Percentiles rank a stretch among this genome's conserved stretches.
phyloP scores from a whole-genome alignment of 2,113 vertebrate species.

The Tapirus terrestris region DNA sequence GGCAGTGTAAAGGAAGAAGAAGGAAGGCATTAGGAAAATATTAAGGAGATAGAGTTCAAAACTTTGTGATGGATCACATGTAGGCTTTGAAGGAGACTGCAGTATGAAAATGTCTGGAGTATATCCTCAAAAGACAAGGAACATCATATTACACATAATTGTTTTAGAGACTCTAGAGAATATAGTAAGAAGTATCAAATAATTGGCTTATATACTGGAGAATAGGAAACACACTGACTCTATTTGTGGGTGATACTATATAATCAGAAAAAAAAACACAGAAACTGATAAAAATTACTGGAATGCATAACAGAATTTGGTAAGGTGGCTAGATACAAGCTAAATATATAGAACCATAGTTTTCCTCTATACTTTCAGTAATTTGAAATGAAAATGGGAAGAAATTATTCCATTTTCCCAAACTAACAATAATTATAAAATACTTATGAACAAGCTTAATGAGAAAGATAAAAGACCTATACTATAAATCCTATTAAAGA shows the following conservation, averaged over 20 bases:
- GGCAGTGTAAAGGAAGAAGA: not conserved
- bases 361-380: not conserved
- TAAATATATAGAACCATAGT: slow-evolving; percentile 52
- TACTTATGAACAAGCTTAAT: not conserved
- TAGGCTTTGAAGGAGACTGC: not conserved
- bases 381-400: not conserved
- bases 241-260: not conserved
- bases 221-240: not conserved
- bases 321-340: slow-evolving; percentile 53
- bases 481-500: not conserved
- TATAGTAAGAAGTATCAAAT: not conserved
- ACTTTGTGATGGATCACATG: rapidly evolving
- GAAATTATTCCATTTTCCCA: not conserved
- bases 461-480: not conserved
- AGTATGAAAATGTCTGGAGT: not conserved
- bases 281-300: not conserved
- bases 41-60: not conserved
- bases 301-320: not conserved
- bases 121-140: not conserved
- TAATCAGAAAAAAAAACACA: not conserved
- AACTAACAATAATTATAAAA: not conserved
- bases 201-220: not conserved
- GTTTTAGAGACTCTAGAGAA: not conserved
- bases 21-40: not conserved
- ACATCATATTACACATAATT: not conserved